Base-by-base conservation (phyloP, 2,888 invertebrate species). In the Archaeoteleia sp. region DNA sequence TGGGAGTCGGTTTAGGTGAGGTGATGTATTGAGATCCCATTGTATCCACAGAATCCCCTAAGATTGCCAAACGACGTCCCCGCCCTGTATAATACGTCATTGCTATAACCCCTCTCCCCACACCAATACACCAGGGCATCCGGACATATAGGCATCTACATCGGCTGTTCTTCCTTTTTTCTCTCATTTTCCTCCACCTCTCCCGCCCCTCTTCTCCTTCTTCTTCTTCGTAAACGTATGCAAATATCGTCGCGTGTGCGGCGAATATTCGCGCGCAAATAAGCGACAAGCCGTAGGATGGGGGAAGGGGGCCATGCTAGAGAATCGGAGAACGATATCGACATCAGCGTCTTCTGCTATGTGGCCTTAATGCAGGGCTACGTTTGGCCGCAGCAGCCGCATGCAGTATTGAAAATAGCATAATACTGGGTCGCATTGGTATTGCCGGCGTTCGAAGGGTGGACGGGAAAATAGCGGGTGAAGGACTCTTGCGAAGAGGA, bases 21-120 rank as follows among this genome's bases (percentile, higher is more conserved):
- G 84, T 85, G 85, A 84, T 85, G 85, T 84, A 85, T 85, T 85
- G 85, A 85, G 85, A 85, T 85, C 84, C 85, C 84, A 85, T 85
- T 84, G 84, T 85, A 84, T 84, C 84, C 80, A 74, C 76, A 78
- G 81, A 85, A 85, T 84, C 85, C 84, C 83, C 80, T 77, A 85
- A 85, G 85, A 85, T 85, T 85, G 84, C 84, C 82, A 83, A 85
- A 84, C 83, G 82, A 82, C 83, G 77, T 74, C 78, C 75, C 76
- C 74, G 72, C 74, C 68, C 74, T 70, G 71, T 69, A 75, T 78
- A 79, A 83, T 83, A 83, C 83, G 82, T 84, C 83, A 82, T 79
- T 76, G 72, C 67, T 74, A 73, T 71, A 74, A 72, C 70, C 69
- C 15, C 30, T 14, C 43, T 34, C 32, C 34, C 42, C 63, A 39